Conservation (phyloP, 2,113 vertebrate species). For the Entosphenus tridentatus region DNA sequence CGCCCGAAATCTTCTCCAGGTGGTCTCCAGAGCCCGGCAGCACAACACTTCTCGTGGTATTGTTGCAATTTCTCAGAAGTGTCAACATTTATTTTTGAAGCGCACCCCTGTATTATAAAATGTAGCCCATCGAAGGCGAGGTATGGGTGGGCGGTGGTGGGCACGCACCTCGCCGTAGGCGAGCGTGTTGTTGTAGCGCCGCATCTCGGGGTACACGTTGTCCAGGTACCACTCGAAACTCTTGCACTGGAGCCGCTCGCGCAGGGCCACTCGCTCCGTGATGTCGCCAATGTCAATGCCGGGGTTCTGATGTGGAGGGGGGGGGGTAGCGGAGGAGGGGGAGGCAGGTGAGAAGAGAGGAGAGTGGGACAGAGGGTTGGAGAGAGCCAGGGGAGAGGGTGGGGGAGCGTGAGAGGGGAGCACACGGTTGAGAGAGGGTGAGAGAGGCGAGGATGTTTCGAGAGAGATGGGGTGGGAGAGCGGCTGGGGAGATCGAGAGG, state of each 20-base stretch:
- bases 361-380: neutral
- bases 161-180: conserved; percentile 15
- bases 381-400: neutral
- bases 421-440: neutral
- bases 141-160: too few species aligned
- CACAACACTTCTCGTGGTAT: too few species aligned
- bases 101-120: too few species aligned
- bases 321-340: neutral
- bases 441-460: neutral
- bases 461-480: neutral
- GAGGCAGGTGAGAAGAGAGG: neutral
- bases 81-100: too few species aligned
- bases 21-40: too few species aligned
- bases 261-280: conserved; percentile 58
- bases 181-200: conserved; percentile 13
- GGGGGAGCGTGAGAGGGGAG: neutral
- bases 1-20: too few species aligned
- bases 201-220: conserved; percentile 93
- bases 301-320: conserved; percentile 34
- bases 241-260: conserved; percentile 63
- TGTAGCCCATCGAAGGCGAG: too few species aligned
- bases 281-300: conserved; percentile 92
- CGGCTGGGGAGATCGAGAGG: neutral
- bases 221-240: conserved; percentile 94
- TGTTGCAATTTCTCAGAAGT: too few species aligned